These are phyloP conservation scores for Drosophila miranda DNA, from an alignment of 1,140 invertebrate species.

Conservation along the genomic window DNA sequence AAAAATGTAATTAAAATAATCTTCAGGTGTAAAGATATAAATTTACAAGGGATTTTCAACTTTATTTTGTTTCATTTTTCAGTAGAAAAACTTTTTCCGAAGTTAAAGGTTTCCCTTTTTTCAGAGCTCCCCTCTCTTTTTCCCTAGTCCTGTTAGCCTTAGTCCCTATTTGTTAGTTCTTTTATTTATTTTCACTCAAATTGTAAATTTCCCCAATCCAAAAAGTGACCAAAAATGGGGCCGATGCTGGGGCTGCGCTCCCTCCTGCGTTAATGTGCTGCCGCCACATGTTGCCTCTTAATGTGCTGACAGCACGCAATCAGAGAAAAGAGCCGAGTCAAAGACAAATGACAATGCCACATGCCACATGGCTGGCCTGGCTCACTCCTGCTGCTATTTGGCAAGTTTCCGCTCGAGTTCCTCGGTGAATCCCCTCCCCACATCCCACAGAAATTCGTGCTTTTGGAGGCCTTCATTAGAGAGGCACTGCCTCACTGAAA, in stretches of 20 bases:
- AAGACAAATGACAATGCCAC: slow-evolving; percentile 75
- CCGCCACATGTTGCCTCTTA: slow-evolving; percentile 67
- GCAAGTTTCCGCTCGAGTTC: slow-evolving; percentile 48
- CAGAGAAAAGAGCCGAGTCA: slow-evolving; percentile 26
- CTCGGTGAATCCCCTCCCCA: slow-evolving; percentile 13
- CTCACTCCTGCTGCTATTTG: slow-evolving; percentile 33
- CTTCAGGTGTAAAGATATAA: too few species aligned
- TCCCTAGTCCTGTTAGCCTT: too few species aligned
- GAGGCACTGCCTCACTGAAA: too few species aligned
- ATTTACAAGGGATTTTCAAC: too few species aligned
- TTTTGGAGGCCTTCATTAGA: slow-evolving; percentile 69
- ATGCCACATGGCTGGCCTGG: slow-evolving; percentile 46
- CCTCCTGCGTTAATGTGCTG: slow-evolving; percentile 62
- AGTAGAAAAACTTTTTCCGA: too few species aligned
- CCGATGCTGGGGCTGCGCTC: too few species aligned
- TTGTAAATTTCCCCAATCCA: slow-evolving; percentile 56
- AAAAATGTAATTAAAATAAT: too few species aligned
- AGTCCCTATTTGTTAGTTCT: slow-evolving; percentile 10
- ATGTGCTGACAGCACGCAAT: slow-evolving; percentile 76
- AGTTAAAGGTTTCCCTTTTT: too few species aligned
- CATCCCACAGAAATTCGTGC: too few species aligned
- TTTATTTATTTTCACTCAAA: slow-evolving; percentile 70
- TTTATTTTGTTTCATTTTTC: too few species aligned
- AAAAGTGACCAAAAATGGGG: slow-evolving; percentile 1
- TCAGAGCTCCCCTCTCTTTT: too few species aligned